Percentiles rank a stretch among this genome's conserved stretches.
These are phyloP conservation scores for Acipenser transmontanus DNA, from an alignment of 2,797 vertebrate genomes.

Conservation along the genomic window DNA sequence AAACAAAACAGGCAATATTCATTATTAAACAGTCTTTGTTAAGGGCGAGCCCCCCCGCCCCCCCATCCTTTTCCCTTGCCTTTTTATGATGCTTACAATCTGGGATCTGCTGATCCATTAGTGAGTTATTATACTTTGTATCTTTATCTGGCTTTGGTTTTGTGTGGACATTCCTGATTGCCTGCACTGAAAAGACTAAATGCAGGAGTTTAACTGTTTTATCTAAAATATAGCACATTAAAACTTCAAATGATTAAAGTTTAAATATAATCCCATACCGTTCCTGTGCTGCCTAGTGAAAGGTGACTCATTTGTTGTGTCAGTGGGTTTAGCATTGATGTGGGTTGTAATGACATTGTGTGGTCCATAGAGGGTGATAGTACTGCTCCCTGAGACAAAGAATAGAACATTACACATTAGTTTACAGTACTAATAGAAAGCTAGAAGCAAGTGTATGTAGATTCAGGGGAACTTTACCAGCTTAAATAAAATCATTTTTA, in stretches of 20 bases:
- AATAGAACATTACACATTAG: background rate
- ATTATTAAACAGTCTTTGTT: constrained; percentile 34
- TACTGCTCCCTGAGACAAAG: constrained; percentile 76
- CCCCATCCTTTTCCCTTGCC: background rate
- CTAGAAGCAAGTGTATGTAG: no score
- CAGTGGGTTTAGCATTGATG: constrained; percentile 87
- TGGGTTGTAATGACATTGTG: constrained; percentile 90
- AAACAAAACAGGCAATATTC: constrained; percentile 19
- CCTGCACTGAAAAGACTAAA: no score
- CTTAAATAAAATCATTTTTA: background rate
- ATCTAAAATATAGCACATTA: constrained; percentile 2
- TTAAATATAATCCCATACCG: constrained; percentile 60
- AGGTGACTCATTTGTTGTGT: constrained; percentile 97
- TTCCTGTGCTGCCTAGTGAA: constrained; percentile 84
- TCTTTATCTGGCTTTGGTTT: no score
- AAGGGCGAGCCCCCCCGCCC: background rate
- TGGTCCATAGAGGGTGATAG: constrained; percentile 97
- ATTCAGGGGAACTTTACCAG: no score
- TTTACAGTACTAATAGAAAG: no score
- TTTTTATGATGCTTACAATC: constrained; percentile 22
- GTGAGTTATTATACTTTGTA: no score
- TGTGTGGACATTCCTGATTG: no score
- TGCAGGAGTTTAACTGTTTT: no score
- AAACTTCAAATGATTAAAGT: constrained; percentile 19
- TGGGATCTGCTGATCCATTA: background rate